A percentile compares a stretch with the other conserved stretches of the same genome.
Evolutionary conservation across 2,888 invertebrate genomes (phyloP).

Genomic region (Leptopilina myrica): DNA sequence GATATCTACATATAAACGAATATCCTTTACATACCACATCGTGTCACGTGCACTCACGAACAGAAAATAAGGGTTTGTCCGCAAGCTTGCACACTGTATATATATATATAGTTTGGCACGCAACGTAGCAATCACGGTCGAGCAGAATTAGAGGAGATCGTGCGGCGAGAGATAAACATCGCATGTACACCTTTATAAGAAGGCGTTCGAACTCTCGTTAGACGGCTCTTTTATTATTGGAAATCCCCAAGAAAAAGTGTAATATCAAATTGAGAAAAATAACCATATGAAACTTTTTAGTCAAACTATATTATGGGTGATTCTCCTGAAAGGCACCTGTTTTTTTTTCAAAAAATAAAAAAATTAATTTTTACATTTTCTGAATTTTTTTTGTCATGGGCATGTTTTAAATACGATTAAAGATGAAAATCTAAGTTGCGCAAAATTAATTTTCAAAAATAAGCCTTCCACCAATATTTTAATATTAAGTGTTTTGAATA

Average conservation of each 20-base stretch:
- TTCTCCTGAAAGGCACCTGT: too few relatives aligned
- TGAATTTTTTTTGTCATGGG: too few relatives aligned
- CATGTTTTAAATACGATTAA: too few relatives aligned
- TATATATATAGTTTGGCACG: constrained; percentile 60
- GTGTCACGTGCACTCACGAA: constrained; percentile 34
- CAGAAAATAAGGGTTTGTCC: constrained; percentile 47
- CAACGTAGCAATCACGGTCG: constrained; percentile 71
- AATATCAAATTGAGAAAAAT: background rate
- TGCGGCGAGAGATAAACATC: constrained; percentile 57
- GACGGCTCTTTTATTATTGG: constrained; percentile 45
- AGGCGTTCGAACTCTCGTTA: constrained; percentile 57
- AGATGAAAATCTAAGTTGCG: too few relatives aligned
- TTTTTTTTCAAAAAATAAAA: too few relatives aligned
- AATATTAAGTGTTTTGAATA: too few relatives aligned
- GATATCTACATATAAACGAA: constrained; percentile 17
- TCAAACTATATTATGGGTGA: too few relatives aligned
- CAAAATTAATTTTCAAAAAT: too few relatives aligned
- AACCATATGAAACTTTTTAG: too few relatives aligned
- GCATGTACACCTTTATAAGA: constrained; percentile 51
- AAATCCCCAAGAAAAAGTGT: background rate
- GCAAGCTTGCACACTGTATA: background rate
- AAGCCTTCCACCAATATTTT: too few relatives aligned
- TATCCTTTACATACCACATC: constrained; percentile 45
- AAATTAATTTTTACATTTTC: too few relatives aligned
- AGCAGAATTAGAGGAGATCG: constrained; percentile 58